Evolutionary conservation across 2,888 invertebrate genomes (phyloP), one percentile per base, ranked within the genome.

Genomic region (Cantharis rustica): DNA sequence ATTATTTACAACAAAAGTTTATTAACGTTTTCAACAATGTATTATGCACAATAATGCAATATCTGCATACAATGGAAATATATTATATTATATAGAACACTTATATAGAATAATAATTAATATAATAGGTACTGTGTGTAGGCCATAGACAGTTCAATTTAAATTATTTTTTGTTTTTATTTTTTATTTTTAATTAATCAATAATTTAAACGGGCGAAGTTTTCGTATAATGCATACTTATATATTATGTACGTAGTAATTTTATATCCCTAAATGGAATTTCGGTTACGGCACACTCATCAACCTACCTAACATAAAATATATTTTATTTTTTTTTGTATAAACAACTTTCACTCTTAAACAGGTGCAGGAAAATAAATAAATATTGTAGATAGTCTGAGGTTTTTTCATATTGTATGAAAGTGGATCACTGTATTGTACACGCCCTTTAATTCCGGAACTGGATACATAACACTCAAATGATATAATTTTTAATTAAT

Each of bases 301-400:
- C 47, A n/a, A 47, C 47, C 47, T 47, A 47, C n/a, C 47, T n/a
- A 47, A 47, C 47, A 47, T 69, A 66, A 66, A n/a, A 23, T 66
- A 66, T 66, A 16, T 20, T 11, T 17, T 66, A 27, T 66, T 66
- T 20, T 64, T 64, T 66, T 47, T 66, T 66, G 20, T 66, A 66
- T 66, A 23, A 66, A 66, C 64, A 66, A 66, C 64, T 66, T 66
- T 66, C 64, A 66, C 64, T 66, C 64, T 66, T 66, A 20, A 66
- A 16, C 64, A 66, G 64, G 64, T 66, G 64, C n/a, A 66, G 16
- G 64, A 47, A 47, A 47, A 47, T 47, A 47, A 47, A 47, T 47
- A 47, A 31, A 47, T 47, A 47, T 9, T 47, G n/a, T 47, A 47
- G 47, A 47, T 47, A 47, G 47, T 47, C n/a, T 7, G n/a, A 47